phyloP scores from a whole-genome alignment of 2,888 invertebrate genomes.

The Pammene aurita region DNA sequence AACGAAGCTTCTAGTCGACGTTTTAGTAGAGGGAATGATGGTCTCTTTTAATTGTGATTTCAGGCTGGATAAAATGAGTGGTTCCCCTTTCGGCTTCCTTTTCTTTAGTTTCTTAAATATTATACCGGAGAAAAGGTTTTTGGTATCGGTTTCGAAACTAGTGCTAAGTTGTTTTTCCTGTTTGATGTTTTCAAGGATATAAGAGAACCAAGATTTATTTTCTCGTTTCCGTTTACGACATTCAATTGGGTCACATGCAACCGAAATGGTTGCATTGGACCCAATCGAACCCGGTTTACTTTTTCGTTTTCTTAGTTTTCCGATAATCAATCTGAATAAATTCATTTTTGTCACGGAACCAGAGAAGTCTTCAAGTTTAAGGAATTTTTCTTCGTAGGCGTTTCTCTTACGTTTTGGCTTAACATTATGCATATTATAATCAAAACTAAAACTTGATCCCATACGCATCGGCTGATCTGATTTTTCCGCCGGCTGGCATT shows the following conservation, averaged over 20 bases:
- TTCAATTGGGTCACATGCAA: constrained; percentile 1
- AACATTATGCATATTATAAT: constrained; percentile 6
- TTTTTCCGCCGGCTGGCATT: background rate
- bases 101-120: background rate
- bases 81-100: background rate
- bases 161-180: background rate
- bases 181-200: constrained; percentile 7
- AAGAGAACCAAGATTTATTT: constrained; percentile 11
- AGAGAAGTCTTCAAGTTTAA: background rate
- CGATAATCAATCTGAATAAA: constrained; percentile 13
- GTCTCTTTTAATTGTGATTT: background rate
- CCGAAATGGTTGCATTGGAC: too few species aligned
- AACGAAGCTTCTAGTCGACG: background rate
- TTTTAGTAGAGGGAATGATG: background rate
- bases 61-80: background rate
- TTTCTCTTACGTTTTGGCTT: constrained; percentile 7
- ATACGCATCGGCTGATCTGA: constrained; percentile 17
- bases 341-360: constrained; percentile 6
- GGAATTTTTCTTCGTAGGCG: constrained; percentile 2
- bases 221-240: background rate
- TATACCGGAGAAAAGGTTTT: constrained; percentile 1
- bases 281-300: background rate
- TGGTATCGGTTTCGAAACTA: background rate
- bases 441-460: constrained; percentile 13
- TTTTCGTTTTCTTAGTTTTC: constrained; percentile 13